Conservation (phyloP, 1,140 invertebrate genomes). For the Plutomurus gul region DNA sequence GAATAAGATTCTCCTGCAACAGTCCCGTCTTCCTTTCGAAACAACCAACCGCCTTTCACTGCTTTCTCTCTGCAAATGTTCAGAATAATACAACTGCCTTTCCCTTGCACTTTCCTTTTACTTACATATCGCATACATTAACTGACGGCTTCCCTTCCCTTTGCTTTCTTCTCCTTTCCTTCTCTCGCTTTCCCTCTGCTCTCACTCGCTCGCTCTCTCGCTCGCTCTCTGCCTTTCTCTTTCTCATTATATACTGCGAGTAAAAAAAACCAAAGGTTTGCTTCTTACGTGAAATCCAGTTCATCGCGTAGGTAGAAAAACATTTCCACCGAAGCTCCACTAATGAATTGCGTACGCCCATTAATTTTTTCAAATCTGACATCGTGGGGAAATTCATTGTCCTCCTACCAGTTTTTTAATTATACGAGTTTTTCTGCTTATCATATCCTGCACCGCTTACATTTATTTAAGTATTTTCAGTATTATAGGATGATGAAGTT, state of each 20-base stretch:
- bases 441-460: no score
- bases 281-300: slow-evolving; percentile 17
- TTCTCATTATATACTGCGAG: neutral
- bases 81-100: slow-evolving; percentile 21
- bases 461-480: no score
- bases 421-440: no score
- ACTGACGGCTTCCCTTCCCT: no score
- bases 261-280: neutral
- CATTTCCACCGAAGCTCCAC: slow-evolving; percentile 7
- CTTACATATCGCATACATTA: slow-evolving; percentile 23
- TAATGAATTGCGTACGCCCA: neutral
- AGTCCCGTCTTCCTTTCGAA: neutral
- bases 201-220: no score
- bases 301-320: slow-evolving; percentile 11
- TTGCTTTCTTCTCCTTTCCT: no score
- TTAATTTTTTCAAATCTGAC: slow-evolving; percentile 6
- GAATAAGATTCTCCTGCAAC: slow-evolving; percentile 20
- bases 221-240: no score
- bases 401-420: no score
- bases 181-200: no score
- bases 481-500: no score
- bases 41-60: slow-evolving; percentile 10
- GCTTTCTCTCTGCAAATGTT: slow-evolving; percentile 26
- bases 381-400: neutral
- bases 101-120: slow-evolving; percentile 17